Base-by-base conservation (phyloP, 2,797 vertebrate genomes). In the Aldrovandia affinis region DNA sequence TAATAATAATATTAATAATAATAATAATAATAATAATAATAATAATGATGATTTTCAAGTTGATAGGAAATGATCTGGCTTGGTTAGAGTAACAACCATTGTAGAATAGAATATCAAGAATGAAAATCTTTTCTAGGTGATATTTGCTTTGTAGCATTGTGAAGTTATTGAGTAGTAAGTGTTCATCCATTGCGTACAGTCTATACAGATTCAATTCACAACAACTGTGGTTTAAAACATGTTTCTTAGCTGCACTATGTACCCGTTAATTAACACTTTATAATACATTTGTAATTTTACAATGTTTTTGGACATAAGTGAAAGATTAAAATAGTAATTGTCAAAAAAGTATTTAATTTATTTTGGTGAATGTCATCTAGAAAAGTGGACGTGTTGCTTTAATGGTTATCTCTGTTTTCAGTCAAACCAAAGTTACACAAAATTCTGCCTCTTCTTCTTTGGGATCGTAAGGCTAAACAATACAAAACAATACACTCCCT, bases 361-460 rank as follows among this genome's bases (percentile, higher is more conserved):
- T 91, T 87, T 61, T 86, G 88, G 93, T 92, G 82, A 90, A 93
- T 92, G 89, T 94, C 93, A 95, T 95, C 93, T 92, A 93, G 94
- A 94, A 94, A 95, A 94, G 92, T 89, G 84, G 86, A 88, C 88
- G 92, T 91, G 88, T 94, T 93, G 95, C 94, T 96, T 96, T 99
- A 99, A 96, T 85, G 92, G 92, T 94, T 92, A 92, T 94, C 95
- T 95, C 91, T 93, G 93, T 98, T 98, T 98, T 98, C 98, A 98
- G 96, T 98, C 96, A 98, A 99, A 99, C 98, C 98, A 99, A 99
- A 99, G 98, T 97, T 97, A 97, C 97, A 99, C 98, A 98, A 96
- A 96, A 96, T 98, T 99, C 98, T 99, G 98, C 98, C 98, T 99
- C 98, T 97, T 97, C 96, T 97, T 96, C 96, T 97, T 97, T 94